Conservation (phyloP, 2,888 invertebrate species). For the Pyrocoelia pectoralis region DNA sequence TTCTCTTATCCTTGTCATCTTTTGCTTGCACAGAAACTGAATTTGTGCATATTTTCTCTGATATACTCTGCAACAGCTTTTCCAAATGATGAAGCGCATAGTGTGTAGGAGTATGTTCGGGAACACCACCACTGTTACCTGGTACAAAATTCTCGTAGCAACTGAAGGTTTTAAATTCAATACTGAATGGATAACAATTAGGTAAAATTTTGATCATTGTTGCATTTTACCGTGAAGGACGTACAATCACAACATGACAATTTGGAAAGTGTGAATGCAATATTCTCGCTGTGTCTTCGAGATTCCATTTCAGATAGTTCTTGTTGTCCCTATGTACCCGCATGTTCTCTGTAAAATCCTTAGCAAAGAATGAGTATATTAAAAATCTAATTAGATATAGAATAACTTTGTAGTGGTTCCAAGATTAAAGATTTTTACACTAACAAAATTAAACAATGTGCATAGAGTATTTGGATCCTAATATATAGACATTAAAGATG, state of each 20-base stretch:
- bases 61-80: conserved; percentile 67
- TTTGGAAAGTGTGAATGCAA: conserved; percentile 75
- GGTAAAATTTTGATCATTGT: neutral
- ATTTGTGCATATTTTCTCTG: conserved; percentile 58
- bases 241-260: conserved; percentile 75
- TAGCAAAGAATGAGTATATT: conserved; percentile 42
- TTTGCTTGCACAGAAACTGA: neutral
- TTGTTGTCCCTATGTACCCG: conserved; percentile 72
- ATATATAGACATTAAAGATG: too few relatives aligned
- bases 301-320: conserved; percentile 79
- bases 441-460: too few relatives aligned
- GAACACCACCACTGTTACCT: conserved; percentile 81
- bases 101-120: conserved; percentile 78
- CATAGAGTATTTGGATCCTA: too few relatives aligned
- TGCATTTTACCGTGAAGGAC: conserved; percentile 67
- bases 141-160: conserved; percentile 90
- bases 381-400: too few relatives aligned
- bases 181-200: conserved; percentile 62
- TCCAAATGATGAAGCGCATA: conserved; percentile 78
- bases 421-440: too few relatives aligned
- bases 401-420: too few relatives aligned
- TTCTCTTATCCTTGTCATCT: conserved; percentile 10
- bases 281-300: conserved; percentile 77
- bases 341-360: conserved; percentile 90
- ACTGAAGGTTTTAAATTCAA: conserved; percentile 84